Percentiles rank a stretch among this genome's conserved stretches.
These are phyloP conservation scores for Phortica okadai DNA, from an alignment of 2,888 invertebrate species.

Conservation along the genomic window DNA sequence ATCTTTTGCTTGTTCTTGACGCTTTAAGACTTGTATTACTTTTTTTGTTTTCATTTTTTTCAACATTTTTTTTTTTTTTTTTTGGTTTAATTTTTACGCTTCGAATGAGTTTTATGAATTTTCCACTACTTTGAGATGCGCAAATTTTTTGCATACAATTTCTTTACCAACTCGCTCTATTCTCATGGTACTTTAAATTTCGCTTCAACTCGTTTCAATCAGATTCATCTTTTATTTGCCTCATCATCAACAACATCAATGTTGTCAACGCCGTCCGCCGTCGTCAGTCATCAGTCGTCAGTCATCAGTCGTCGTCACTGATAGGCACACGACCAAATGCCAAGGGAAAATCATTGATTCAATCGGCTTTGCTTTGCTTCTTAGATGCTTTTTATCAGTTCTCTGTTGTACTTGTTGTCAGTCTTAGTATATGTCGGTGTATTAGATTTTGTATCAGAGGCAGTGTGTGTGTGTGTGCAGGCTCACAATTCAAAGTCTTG, in stretches of 20 bases:
- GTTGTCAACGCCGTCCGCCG: no score
- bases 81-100: not conserved
- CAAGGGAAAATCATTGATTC: not conserved
- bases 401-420: not conserved
- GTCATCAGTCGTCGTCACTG: not conserved
- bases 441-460: no score
- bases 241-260: no score
- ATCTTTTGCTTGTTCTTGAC: no score
- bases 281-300: not conserved
- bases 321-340: not conserved
- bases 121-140: slow-evolving; percentile 9
- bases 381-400: not conserved
- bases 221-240: not conserved
- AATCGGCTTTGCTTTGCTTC: not conserved
- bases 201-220: not conserved
- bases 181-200: no score
- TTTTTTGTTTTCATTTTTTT: not conserved
- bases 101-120: not conserved
- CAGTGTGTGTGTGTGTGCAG: no score
- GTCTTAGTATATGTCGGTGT: no score
- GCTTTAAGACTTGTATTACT: not conserved
- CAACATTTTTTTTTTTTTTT: not conserved
- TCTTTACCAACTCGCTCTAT: no score
- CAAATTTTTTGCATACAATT: no score
- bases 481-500: no score